phyloP scores from a whole-genome alignment of 2,888 invertebrate species.

The Mellilla xanthometata region DNA sequence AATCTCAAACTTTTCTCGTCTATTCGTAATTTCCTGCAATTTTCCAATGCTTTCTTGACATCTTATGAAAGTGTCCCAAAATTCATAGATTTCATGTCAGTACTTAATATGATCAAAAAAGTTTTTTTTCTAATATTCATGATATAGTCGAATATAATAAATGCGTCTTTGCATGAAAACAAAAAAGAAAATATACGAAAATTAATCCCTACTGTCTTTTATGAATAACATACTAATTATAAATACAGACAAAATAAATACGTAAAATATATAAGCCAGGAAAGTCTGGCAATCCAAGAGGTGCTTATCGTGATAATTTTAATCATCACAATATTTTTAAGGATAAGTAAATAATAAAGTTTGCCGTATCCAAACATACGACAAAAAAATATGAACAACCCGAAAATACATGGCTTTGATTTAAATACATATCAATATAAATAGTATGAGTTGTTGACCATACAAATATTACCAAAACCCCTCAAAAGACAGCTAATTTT shows the following conservation, averaged over 20 bases:
- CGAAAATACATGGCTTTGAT: slow-evolving; percentile 32
- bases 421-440: slow-evolving; percentile 16
- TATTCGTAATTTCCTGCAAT: no score
- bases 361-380: no score
- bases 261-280: background rate
- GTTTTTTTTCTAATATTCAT: slow-evolving; percentile 16
- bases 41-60: background rate
- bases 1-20: background rate
- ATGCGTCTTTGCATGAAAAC: slow-evolving; percentile 35
- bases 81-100: background rate
- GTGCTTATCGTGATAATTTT: background rate
- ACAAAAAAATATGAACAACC: slow-evolving; percentile 27
- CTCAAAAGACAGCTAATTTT: slow-evolving; percentile 36
- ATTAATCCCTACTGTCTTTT: slow-evolving; percentile 36
- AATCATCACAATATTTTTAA: background rate
- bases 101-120: slow-evolving; percentile 5
- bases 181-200: slow-evolving; percentile 12
- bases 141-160: slow-evolving; percentile 35
- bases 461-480: slow-evolving; percentile 36
- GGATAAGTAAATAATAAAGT: no score
- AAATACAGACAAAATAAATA: background rate
- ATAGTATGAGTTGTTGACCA: background rate
- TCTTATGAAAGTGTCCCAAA: slow-evolving; percentile 11
- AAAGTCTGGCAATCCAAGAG: slow-evolving; percentile 1
- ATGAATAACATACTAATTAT: slow-evolving; percentile 12